phyloP scores from a whole-genome alignment of 2,888 invertebrate species.

The Synergus gifuensis region DNA sequence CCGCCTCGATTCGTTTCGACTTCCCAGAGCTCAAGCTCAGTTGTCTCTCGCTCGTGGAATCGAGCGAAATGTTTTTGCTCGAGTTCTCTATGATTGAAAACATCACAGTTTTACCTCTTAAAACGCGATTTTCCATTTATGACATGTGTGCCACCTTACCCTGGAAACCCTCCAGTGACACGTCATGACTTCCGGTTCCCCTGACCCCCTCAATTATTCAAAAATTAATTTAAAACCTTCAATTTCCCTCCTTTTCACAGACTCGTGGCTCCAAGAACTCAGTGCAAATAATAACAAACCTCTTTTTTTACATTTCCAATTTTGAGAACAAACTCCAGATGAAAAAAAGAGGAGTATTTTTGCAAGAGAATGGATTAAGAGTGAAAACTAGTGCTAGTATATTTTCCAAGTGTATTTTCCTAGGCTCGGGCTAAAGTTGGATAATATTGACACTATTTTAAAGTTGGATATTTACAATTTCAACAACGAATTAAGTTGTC shows the following conservation, averaged over 20 bases:
- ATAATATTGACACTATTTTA: not conserved
- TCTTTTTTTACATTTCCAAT: not conserved
- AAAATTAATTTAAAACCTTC: not conserved
- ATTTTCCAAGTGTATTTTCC: not conserved
- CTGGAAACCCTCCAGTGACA: not conserved
- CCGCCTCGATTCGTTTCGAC: conserved; percentile 46
- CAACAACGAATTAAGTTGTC: not conserved
- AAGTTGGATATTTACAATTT: not conserved
- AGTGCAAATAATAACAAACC: not conserved
- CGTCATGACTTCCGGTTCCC: not conserved
- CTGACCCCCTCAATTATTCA: not conserved
- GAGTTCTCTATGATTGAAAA: not conserved
- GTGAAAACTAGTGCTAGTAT: not conserved
- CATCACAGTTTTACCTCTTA: not conserved
- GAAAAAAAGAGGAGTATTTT: not conserved
- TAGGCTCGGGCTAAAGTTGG: not conserved
- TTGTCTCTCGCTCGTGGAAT: conserved; percentile 53
- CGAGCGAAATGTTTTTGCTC: conserved; percentile 44
- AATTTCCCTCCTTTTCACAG: not conserved
- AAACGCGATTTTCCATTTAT: not conserved
- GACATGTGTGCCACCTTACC: not conserved
- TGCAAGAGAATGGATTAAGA: not conserved
- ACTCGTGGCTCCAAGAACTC: not conserved
- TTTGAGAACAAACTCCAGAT: too few relatives aligned
- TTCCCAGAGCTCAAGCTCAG: conserved; percentile 51